A percentile compares a stretch with the other conserved stretches of the same genome.
These are phyloP conservation scores for Trematocara caparti DNA, from an alignment of 2,797 vertebrate species.

Conservation along the genomic window DNA sequence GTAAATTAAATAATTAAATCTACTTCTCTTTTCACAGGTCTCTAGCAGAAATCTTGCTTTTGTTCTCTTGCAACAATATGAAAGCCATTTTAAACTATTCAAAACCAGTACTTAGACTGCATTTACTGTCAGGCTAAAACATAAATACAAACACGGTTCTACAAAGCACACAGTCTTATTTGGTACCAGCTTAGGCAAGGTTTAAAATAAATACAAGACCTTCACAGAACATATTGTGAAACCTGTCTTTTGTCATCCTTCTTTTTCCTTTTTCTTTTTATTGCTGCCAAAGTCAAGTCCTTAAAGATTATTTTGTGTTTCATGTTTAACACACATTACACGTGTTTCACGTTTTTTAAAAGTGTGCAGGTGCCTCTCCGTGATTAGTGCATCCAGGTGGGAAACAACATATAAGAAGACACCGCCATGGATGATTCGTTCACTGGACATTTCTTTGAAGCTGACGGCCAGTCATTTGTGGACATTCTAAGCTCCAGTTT, in stretches of 20 bases:
- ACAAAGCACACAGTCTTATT: not conserved
- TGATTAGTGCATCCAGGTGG: not conserved
- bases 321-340: too few relatives aligned
- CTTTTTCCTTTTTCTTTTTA: not conserved
- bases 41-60: not conserved
- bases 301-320: not conserved
- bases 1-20: not conserved
- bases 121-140: not conserved
- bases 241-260: not conserved
- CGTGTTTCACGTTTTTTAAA: not conserved
- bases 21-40: not conserved
- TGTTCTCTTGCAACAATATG: not conserved
- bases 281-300: not conserved
- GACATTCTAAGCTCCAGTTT: not conserved
- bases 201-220: not conserved
- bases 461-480: not conserved
- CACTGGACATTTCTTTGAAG: not conserved
- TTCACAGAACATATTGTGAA: not conserved
- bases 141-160: not conserved
- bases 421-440: not conserved
- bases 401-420: not conserved
- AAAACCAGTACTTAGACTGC: not conserved
- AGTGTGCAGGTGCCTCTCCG: not conserved
- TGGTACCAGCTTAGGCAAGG: not conserved
- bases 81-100: not conserved